Conservation (phyloP, 2,113 vertebrate species). For the Alces alces region DNA sequence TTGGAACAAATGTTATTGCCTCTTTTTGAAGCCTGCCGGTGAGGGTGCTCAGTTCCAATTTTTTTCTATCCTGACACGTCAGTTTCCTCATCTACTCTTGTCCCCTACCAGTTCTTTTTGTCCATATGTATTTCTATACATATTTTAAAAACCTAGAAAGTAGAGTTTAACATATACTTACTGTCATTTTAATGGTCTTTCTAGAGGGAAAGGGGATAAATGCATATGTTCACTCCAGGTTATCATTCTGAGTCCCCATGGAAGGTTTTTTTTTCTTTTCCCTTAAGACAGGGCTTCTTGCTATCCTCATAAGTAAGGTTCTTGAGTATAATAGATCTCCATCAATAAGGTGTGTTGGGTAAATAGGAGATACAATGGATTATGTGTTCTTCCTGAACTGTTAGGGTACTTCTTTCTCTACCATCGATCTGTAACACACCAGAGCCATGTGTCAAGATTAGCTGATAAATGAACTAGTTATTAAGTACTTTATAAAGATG, state of each 20-base stretch:
- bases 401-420: neutral
- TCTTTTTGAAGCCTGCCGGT: neutral
- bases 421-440: neutral
- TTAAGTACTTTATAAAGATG: neutral
- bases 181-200: neutral
- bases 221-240: accelerated
- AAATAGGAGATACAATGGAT: neutral
- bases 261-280: neutral
- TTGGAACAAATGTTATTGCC: neutral
- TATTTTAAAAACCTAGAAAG: neutral
- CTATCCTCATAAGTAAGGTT: neutral
- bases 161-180: neutral
- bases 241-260: neutral
- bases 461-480: neutral
- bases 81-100: neutral
- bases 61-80: neutral
- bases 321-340: neutral
- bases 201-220: neutral
- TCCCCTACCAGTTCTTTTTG: neutral
- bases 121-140: neutral
- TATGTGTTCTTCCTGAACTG: neutral
- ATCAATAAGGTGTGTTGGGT: neutral
- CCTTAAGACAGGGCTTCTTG: neutral
- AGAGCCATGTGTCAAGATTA: neutral
- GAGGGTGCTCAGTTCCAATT: neutral